These are phyloP conservation scores for Himalopsyche japonica DNA, from an alignment of 2,888 invertebrate genomes.

Conservation along the genomic window DNA sequence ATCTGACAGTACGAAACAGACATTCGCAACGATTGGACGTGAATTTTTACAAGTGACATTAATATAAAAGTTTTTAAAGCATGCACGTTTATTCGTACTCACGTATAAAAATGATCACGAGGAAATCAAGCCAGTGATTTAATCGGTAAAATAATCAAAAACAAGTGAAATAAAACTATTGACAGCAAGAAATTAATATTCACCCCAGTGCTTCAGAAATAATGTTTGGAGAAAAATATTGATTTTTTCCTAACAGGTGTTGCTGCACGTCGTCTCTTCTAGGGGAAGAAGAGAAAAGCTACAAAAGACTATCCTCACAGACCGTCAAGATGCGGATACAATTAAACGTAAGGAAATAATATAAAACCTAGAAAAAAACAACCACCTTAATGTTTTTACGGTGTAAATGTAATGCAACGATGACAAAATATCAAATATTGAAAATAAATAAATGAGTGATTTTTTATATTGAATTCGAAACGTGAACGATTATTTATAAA, in stretches of 20 bases:
- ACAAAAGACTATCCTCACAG: neutral
- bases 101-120: constrained; percentile 10
- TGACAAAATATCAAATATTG: too few relatives aligned
- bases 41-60: neutral
- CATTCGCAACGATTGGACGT: neutral
- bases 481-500: neutral
- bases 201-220: neutral
- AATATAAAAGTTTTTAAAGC: neutral
- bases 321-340: constrained; percentile 14
- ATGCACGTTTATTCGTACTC: neutral
- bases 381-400: too few relatives aligned
- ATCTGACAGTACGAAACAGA: neutral
- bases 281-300: neutral
- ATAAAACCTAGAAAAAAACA: neutral
- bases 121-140: constrained; percentile 12
- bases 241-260: constrained; percentile 10
- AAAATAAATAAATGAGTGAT: too few relatives aligned
- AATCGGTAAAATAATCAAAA: neutral
- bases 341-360: constrained; percentile 15
- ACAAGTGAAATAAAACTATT: neutral
- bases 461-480: too few relatives aligned
- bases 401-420: too few relatives aligned
- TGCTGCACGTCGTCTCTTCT: neutral
- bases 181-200: neutral
- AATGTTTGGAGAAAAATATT: constrained; percentile 1